Conservation (phyloP, 2,888 invertebrate genomes). For the Chloromyia formosa region DNA sequence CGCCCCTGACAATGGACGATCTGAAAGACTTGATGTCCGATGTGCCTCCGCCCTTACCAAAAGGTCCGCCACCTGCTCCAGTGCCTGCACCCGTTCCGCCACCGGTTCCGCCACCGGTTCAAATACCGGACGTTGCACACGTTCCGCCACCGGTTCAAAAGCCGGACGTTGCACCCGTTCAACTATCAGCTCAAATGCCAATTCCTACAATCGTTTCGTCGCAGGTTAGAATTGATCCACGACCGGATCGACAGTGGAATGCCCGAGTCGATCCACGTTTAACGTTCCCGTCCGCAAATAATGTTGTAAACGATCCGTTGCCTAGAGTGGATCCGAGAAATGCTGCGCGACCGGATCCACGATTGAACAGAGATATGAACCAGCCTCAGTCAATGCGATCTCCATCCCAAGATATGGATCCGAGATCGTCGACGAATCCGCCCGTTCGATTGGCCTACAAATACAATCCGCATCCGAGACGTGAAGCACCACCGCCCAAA, state of each 20-base stretch:
- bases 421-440: constrained; percentile 5
- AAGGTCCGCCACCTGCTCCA: not conserved
- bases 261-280: not conserved
- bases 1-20: constrained; percentile 56
- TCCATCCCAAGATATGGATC: not conserved
- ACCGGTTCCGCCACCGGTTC: not conserved
- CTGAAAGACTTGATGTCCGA: constrained; percentile 56
- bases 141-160: not conserved
- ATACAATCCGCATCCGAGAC: constrained; percentile 63
- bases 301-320: constrained; percentile 40
- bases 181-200: not conserved
- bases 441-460: constrained; percentile 62
- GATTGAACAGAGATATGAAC: constrained; percentile 7
- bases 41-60: not conserved
- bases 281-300: not conserved
- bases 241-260: not conserved
- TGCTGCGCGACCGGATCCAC: constrained; percentile 15
- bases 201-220: not conserved
- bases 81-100: constrained; percentile 16
- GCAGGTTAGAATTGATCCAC: not conserved
- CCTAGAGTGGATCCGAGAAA: constrained; percentile 8
- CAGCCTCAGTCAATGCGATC: not conserved
- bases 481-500: not conserved
- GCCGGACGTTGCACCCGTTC: not conserved
- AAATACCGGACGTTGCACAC: not conserved